Base-by-base conservation (phyloP, 1,140 invertebrate genomes). In the Wiebesia pumilae region DNA sequence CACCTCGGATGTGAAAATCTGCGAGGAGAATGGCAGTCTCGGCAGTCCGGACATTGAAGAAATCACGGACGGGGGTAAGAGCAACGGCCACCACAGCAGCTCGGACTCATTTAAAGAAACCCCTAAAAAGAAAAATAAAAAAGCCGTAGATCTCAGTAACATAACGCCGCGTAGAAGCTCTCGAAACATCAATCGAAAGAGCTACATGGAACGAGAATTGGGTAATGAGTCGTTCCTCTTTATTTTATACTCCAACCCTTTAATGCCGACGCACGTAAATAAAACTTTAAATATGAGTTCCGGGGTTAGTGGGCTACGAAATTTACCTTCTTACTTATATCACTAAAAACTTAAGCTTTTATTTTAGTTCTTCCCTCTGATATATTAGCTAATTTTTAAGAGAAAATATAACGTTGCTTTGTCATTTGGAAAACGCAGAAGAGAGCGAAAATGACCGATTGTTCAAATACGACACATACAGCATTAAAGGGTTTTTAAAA, bases 171-270 rank as follows among this genome's bases (percentile, higher is more conserved):
- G 95, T 85, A 93, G 96, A 86, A 96, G 95, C 91, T 95, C 95
- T 88, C 93, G 95, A 78, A 95, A 95, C 88, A 94, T 96, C 47
- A 95, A 95, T 89, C 94, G 95, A n/a, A 95, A 95, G 88, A 95
- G 94, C 88, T 96, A 95, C 87, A 93, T 94, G 79, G 95, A 95
- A 83, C 86, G 86, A 71, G 86, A 87, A 54, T 88, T 87, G 77
- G 86, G 84, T 85, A 85, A 85, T 85, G 24, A 85, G 84, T 79
- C 43, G 67, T 80, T 71, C 69, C 58, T 85, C 65, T 78, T 85
- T 80, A 65, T 58, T 81, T 38, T 85, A 54, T 78, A 24, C 19
- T 67, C 79, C 58, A 79, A 84, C 83, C 75, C 75, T 79, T 69
- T 84, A 84, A 84, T 67, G 78, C 80, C n/a, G 30, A n/a, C 30